Percentiles rank a stretch among this genome's conserved stretches.
Conservation (phyloP, 2,888 invertebrate species). For the Pelosia muscerda region DNA sequence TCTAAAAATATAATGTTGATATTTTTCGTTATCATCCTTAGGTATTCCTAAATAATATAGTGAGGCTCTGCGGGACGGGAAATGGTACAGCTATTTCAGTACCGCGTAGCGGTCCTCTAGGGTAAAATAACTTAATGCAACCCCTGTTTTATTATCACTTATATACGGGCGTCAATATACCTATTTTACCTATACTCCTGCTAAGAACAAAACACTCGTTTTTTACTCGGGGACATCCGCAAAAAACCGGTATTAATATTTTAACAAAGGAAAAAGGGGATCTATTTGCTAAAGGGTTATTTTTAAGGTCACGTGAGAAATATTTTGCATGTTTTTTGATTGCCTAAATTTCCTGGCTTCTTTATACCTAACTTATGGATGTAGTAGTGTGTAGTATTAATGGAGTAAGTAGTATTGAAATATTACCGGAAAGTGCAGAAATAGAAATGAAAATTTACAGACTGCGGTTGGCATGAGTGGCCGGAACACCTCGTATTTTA, state of each 20-base stretch:
- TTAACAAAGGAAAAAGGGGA: background rate
- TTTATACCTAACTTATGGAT: no score
- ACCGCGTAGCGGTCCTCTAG: background rate
- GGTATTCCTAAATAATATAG: no score
- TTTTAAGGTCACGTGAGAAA: background rate
- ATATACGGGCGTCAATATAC: background rate
- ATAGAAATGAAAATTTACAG: conserved; percentile 17
- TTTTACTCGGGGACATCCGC: background rate
- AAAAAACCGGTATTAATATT: background rate
- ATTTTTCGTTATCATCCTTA: no score
- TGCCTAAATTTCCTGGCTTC: no score
- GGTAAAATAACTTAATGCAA: no score
- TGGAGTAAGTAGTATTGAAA: conserved; percentile 15
- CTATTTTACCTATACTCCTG: background rate
- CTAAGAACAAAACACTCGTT: no score
- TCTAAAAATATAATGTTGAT: no score
- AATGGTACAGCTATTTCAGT: background rate
- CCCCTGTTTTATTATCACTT: no score
- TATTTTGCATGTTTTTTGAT: background rate
- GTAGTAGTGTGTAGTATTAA: no score
- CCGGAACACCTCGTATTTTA: conserved; percentile 24
- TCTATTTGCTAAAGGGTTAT: background rate
- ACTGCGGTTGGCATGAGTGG: conserved; percentile 15
- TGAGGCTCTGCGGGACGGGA: no score
- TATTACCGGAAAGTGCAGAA: conserved; percentile 20